Conservation (phyloP, 2,113 vertebrate species). For the Muntiacus muntjak region DNA sequence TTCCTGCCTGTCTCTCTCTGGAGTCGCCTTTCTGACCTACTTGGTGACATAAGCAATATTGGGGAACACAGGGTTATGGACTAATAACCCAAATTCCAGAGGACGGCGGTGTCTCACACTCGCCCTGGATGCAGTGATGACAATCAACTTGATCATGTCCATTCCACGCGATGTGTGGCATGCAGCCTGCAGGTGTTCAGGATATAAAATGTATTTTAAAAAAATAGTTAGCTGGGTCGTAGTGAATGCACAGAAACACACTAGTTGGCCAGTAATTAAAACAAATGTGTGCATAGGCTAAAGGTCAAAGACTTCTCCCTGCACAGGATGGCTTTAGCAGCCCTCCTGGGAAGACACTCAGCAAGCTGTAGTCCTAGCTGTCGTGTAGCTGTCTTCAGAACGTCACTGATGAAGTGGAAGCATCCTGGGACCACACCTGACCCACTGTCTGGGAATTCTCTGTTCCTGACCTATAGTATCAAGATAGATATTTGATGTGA, state of each 20-base stretch:
- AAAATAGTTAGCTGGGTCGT: not conserved
- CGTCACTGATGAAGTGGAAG: not conserved
- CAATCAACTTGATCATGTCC: not conserved
- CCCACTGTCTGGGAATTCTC: not conserved
- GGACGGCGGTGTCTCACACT: not conserved
- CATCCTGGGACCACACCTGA: not conserved
- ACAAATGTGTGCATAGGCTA: not conserved
- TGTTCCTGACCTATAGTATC: not conserved
- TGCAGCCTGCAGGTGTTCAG: not conserved
- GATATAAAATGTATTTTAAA: not conserved
- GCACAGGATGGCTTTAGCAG: not conserved
- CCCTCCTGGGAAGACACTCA: not conserved
- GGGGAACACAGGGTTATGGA: not conserved
- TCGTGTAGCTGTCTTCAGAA: not conserved
- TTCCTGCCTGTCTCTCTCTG: not conserved
- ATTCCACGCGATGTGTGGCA: not conserved
- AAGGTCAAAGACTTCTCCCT: not conserved
- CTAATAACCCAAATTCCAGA: not conserved
- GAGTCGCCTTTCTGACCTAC: not conserved
- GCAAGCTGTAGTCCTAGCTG: not conserved
- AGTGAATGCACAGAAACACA: not conserved
- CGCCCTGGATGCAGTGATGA: too few species aligned
- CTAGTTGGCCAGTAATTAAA: not conserved
- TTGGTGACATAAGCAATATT: not conserved
- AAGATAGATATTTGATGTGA: not conserved